These are phyloP conservation scores for Orgyia antiqua DNA, from an alignment of 2,888 invertebrate genomes.

Conservation along the genomic window DNA sequence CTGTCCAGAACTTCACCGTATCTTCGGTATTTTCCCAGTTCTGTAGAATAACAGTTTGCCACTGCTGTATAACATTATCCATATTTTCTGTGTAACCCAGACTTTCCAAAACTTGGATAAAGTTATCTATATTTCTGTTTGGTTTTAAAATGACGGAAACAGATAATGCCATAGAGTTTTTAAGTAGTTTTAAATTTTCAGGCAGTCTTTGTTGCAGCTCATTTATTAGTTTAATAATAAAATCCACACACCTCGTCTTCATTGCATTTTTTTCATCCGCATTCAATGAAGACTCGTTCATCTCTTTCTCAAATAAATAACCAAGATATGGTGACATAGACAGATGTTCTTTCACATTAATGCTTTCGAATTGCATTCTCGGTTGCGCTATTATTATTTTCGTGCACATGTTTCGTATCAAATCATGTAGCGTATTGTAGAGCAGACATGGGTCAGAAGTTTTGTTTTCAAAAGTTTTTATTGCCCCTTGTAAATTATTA, in stretches of 20 bases:
- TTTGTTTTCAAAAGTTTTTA: not conserved
- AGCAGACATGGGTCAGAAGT: too few species aligned
- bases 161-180: not conserved
- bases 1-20: conserved; percentile 21
- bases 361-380: not conserved
- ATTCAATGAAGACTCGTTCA: not conserved
- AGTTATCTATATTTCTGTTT: too few species aligned
- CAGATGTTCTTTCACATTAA: not conserved
- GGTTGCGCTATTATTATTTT: not conserved
- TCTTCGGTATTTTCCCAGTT: not conserved
- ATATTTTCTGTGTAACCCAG: not conserved
- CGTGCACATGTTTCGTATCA: not conserved
- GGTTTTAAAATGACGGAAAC: not conserved
- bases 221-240: not conserved
- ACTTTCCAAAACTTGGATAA: too few species aligned
- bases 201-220: not conserved
- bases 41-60: not conserved
- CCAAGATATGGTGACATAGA: not conserved
- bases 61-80: not conserved
- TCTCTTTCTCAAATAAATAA: not conserved
- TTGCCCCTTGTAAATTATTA: not conserved
- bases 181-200: not conserved
- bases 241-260: not conserved
- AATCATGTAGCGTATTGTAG: too few species aligned
- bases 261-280: not conserved